phyloP scores from a whole-genome alignment of 1,140 invertebrate genomes.

The Drosophila sulfurigaster region DNA sequence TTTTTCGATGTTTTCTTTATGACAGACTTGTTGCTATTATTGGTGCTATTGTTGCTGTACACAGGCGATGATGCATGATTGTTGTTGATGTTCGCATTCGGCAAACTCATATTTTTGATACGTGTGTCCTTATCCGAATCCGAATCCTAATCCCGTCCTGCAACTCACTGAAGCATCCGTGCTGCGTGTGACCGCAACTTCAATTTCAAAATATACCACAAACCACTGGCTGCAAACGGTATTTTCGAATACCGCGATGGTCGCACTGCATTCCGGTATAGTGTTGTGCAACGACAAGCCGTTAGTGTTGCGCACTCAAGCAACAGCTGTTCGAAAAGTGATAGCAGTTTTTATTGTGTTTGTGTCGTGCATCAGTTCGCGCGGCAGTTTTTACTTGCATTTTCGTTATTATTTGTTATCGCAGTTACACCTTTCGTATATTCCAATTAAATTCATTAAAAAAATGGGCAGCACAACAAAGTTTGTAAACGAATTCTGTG shows the following conservation, averaged over 20 bases:
- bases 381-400: slow-evolving; percentile 24
- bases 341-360: slow-evolving; percentile 32
- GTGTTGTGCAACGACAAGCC: slow-evolving; percentile 28
- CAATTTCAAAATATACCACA: background rate
- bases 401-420: slow-evolving; percentile 9
- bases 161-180: slow-evolving; percentile 49
- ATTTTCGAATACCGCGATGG: background rate
- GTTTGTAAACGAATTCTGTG: slow-evolving; percentile 85
- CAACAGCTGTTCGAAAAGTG: slow-evolving; percentile 40
- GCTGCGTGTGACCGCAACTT: slow-evolving; percentile 23
- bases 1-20: slow-evolving; percentile 71
- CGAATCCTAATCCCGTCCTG: slow-evolving; percentile 71
- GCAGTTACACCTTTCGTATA: background rate
- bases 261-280: background rate
- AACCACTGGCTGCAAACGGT: background rate
- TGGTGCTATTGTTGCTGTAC: slow-evolving; percentile 32
- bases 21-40: slow-evolving; percentile 58
- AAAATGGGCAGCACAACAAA: slow-evolving; percentile 64
- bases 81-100: slow-evolving; percentile 66
- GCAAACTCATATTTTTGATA: slow-evolving; percentile 67
- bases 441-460: slow-evolving; percentile 7
- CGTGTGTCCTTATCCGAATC: slow-evolving; percentile 42
- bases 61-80: slow-evolving; percentile 62
- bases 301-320: slow-evolving; percentile 18
- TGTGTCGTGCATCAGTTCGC: slow-evolving; percentile 21